Evolutionary conservation across 2,797 vertebrate species (phyloP).

Genomic region (Chelidonichthys spinosus): DNA sequence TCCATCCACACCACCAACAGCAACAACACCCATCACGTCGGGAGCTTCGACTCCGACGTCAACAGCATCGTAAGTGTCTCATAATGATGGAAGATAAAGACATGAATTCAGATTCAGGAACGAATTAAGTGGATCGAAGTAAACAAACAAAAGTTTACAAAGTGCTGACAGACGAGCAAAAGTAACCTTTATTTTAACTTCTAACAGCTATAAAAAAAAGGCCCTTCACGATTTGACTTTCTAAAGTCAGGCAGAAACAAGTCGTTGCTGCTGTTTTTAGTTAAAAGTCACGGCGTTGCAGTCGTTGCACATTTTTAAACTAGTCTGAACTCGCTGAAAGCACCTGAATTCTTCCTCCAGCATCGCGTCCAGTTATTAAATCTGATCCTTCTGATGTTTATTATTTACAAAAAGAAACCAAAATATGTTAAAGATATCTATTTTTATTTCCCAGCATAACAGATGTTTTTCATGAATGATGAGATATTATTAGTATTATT

Average conservation of each 20-base stretch:
- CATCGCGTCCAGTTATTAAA: no score
- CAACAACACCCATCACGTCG: slow-evolving; percentile 85
- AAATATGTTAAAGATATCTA: neutral
- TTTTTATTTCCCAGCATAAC: neutral
- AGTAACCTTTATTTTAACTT: no score
- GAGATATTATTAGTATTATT: neutral
- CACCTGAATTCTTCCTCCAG: neutral
- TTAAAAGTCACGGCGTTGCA: neutral
- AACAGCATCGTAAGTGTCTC: slow-evolving; percentile 89
- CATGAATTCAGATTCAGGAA: no score
- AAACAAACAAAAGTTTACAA: no score
- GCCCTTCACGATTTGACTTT: no score
- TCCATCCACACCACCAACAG: slow-evolving; percentile 54
- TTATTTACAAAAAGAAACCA: neutral
- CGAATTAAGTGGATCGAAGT: no score
- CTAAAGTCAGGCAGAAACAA: neutral
- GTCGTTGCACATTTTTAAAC: neutral
- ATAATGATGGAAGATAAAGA: no score
- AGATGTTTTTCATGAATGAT: no score
- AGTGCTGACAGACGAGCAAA: no score
- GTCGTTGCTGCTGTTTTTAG: no score
- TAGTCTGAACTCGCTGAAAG: neutral
- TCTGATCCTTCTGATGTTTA: neutral
- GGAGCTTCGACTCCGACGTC: slow-evolving; percentile 94
- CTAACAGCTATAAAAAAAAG: no score